Conservation (phyloP, 2,113 vertebrate genomes). For the Aspidoscelis tigris region DNA sequence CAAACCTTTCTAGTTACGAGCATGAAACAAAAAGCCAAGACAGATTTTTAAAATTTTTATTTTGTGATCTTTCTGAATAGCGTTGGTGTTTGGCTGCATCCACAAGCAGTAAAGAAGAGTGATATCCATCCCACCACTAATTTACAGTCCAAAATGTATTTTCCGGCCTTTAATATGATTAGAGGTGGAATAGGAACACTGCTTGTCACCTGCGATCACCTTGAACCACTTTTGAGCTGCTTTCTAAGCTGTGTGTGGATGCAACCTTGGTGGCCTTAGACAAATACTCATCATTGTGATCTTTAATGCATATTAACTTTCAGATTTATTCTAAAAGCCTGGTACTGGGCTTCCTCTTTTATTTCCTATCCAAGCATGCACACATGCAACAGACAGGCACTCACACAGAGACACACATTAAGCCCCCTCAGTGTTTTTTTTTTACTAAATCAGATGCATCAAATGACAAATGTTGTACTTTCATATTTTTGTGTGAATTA, state of each 20-base stretch:
- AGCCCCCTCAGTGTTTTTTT: background rate
- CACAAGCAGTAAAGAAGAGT: too few relatives aligned
- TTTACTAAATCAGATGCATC: background rate
- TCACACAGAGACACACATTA: background rate
- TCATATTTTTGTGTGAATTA: conserved; percentile 38
- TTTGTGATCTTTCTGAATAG: too few relatives aligned
- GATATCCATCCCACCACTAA: too few relatives aligned
- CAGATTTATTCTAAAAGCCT: background rate
- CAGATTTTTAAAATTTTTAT: too few relatives aligned
- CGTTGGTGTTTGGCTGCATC: too few relatives aligned
- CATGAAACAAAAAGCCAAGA: background rate
- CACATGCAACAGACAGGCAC: background rate
- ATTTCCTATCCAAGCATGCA: background rate
- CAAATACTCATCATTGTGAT: background rate
- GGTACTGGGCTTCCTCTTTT: background rate
- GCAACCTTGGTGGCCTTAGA: too few relatives aligned
- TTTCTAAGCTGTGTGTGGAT: too few relatives aligned
- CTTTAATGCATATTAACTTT: background rate
- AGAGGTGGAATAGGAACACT: too few relatives aligned
- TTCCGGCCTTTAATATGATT: too few relatives aligned
- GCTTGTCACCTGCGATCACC: too few relatives aligned
- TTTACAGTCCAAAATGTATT: too few relatives aligned
- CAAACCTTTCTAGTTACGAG: background rate
- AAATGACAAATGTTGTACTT: background rate
- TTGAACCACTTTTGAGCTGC: too few relatives aligned